These are phyloP conservation scores for Endomychus coccineus DNA, from an alignment of 2,888 invertebrate species.

Conservation along the genomic window DNA sequence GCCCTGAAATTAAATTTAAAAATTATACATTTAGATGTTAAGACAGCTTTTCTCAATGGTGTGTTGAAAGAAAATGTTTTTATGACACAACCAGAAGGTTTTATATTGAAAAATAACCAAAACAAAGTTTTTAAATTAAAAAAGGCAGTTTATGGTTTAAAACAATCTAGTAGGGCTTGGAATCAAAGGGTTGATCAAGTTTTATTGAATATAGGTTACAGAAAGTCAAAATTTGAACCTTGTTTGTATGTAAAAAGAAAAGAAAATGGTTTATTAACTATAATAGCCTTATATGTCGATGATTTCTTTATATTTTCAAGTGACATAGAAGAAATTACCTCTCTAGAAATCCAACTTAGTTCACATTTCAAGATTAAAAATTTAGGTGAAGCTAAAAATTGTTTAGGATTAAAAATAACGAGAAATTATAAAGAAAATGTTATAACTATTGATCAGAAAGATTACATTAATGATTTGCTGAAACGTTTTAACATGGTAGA, in stretches of 20 bases:
- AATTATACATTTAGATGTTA: conserved; percentile 16
- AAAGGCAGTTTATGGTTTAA: conserved; percentile 14
- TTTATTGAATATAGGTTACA: conserved; percentile 7
- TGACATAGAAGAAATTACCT: conserved; percentile 5
- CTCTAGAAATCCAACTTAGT: background rate
- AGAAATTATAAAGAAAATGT: conserved; percentile 5
- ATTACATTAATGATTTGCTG: conserved; percentile 10
- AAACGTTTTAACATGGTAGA: conserved; percentile 10
- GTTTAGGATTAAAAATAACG: conserved; percentile 10
- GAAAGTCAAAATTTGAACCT: conserved; percentile 9
- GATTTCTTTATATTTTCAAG: conserved; percentile 13
- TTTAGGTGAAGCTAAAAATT: conserved; percentile 10
- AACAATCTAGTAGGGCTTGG: conserved; percentile 11
- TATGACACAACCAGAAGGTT: conserved; percentile 13
- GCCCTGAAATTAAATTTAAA: conserved; percentile 9
- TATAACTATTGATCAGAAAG: conserved; percentile 13
- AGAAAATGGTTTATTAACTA: conserved; percentile 2
- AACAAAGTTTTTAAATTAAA: conserved; percentile 12
- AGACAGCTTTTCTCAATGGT: conserved; percentile 16
- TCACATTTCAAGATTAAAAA: conserved; percentile 12
- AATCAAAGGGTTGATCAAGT: conserved; percentile 7
- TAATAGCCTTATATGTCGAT: conserved; percentile 15
- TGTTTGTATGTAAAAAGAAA: conserved; percentile 12
- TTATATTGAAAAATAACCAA: conserved; percentile 2
- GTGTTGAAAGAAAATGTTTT: conserved; percentile 13